phyloP scores from a whole-genome alignment of 2,113 vertebrate species.

The Plecotus auritus region DNA sequence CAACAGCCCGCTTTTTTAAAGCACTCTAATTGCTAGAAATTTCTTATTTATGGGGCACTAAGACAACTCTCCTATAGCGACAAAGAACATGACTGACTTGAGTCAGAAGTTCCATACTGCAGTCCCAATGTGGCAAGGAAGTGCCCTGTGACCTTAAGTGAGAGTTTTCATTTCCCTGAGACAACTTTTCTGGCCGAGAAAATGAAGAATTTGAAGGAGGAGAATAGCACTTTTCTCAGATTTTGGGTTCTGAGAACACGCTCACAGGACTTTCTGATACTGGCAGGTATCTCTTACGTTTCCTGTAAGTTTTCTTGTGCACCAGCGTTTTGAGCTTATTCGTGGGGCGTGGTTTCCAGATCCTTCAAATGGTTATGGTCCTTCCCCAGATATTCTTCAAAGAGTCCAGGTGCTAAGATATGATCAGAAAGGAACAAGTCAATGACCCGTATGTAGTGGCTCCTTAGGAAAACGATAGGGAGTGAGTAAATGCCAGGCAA shows the following conservation, averaged over 20 bases:
- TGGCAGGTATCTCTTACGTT: neutral
- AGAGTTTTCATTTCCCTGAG: neutral
- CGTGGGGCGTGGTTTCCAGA: neutral
- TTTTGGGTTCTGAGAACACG: neutral
- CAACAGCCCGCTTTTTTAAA: neutral
- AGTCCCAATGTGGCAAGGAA: neutral
- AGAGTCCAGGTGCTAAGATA: neutral
- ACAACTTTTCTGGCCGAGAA: neutral
- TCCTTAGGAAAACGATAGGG: neutral
- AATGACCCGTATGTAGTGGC: neutral
- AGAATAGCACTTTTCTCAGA: neutral
- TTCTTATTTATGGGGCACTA: neutral
- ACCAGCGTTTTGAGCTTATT: neutral
- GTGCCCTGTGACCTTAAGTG: neutral
- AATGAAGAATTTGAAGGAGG: neutral
- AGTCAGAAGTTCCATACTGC: neutral
- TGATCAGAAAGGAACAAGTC: neutral
- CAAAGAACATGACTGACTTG: neutral
- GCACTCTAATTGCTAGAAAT: neutral
- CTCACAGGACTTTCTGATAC: neutral
- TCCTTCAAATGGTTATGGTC: neutral
- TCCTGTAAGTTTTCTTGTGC: neutral
- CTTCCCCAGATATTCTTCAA: neutral
- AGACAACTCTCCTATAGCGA: neutral
- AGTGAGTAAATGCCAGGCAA: neutral